Evolutionary conservation across 2,113 vertebrate genomes (phyloP).

Genomic region (Steatornis caripensis): DNA sequence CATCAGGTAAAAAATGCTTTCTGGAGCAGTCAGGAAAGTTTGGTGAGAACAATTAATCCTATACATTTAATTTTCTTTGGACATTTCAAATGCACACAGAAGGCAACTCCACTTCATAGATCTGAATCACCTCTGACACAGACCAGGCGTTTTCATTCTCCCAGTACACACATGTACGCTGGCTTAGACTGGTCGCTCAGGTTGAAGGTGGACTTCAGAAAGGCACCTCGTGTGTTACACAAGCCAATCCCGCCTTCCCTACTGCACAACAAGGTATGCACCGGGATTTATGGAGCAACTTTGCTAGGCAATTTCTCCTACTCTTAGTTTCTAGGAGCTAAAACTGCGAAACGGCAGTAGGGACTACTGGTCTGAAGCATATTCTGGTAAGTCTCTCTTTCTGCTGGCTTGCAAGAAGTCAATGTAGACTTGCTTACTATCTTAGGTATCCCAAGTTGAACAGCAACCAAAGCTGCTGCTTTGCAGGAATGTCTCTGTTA

Average conservation of each 20-base stretch:
- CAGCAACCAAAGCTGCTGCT: background rate
- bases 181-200: background rate
- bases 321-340: background rate
- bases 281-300: background rate
- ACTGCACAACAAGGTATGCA: background rate
- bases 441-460: background rate
- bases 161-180: fast-evolving
- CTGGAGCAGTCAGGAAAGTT: background rate
- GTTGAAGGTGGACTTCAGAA: background rate
- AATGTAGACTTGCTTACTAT: background rate
- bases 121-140: background rate
- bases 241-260: background rate
- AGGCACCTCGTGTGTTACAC: background rate
- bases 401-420: background rate
- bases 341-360: background rate
- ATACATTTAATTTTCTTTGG: background rate
- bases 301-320: background rate
- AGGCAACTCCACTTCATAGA: background rate
- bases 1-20: background rate
- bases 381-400: background rate
- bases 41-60: background rate
- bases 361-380: background rate
- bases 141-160: fast-evolving
- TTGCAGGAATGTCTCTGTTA: background rate
- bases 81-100: background rate